Conservation (phyloP, 2,888 invertebrate genomes). For the Anthrax anthrax region DNA sequence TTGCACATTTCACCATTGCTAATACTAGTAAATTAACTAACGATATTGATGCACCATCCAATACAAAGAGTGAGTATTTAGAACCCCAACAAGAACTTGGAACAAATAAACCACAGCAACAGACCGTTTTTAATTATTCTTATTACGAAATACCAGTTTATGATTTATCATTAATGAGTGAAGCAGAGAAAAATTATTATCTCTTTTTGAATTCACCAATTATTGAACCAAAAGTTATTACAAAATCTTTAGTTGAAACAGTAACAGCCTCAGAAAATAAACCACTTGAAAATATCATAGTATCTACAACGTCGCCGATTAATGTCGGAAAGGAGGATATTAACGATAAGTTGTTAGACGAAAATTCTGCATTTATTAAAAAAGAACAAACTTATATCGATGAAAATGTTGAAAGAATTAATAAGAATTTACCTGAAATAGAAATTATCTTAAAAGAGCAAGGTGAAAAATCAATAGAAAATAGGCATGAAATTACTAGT, state of each 20-base stretch:
- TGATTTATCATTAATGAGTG: constrained; percentile 13
- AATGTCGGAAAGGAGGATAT: too few species aligned
- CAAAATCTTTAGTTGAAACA: background rate
- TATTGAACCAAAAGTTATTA: constrained; percentile 7
- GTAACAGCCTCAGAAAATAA: background rate
- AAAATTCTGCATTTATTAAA: too few species aligned
- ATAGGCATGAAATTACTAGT: too few species aligned
- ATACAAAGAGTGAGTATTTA: constrained; percentile 1
- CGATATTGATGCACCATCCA: background rate
- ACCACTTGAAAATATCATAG: background rate
- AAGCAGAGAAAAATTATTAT: constrained; percentile 16
- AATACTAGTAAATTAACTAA: constrained; percentile 8
- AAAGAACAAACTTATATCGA: too few species aligned
- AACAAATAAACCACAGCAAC: background rate
- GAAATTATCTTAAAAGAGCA: too few species aligned
- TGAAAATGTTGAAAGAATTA: too few species aligned
- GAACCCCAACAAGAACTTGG: background rate
- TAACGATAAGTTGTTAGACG: too few species aligned
- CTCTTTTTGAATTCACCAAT: constrained; percentile 12
- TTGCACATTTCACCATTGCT: constrained; percentile 2
- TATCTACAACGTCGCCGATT: too few species aligned
- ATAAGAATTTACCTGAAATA: too few species aligned
- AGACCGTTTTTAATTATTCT: constrained; percentile 3
- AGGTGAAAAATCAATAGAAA: too few species aligned
- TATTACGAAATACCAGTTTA: constrained; percentile 15